These are phyloP conservation scores for Aplidium turbinatum DNA, from an alignment of 23 tunicate species.

Conservation along the genomic window DNA sequence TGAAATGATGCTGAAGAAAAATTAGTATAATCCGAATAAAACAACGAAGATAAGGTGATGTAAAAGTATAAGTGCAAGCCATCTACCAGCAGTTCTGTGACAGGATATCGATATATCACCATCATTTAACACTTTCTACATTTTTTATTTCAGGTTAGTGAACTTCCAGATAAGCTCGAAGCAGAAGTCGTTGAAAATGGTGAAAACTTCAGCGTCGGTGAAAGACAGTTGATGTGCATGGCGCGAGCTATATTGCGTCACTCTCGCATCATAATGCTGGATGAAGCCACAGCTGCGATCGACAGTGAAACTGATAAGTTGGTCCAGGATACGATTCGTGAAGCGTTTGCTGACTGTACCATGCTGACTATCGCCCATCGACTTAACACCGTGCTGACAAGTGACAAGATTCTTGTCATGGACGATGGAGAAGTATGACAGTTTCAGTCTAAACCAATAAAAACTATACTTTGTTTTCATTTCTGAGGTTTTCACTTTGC, in stretches of 20 bases:
- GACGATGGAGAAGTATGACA: constrained; percentile 80
- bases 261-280: constrained; percentile 89
- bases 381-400: constrained; percentile 86
- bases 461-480: too few relatives aligned
- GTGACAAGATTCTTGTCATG: constrained; percentile 93
- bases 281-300: constrained; percentile 97
- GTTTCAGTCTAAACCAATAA: too few relatives aligned
- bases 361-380: constrained; percentile 98
- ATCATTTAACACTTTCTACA: too few relatives aligned
- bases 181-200: constrained; percentile 94
- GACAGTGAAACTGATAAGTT: constrained; percentile 94
- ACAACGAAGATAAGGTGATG: too few relatives aligned
- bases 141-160: constrained; percentile 50
- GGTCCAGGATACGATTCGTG: constrained; percentile 94
- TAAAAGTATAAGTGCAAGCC: too few relatives aligned
- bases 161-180: constrained; percentile 81
- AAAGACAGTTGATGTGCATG: constrained; percentile 92
- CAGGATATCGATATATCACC: too few relatives aligned
- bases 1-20: too few relatives aligned
- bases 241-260: constrained; percentile 93
- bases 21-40: too few relatives aligned
- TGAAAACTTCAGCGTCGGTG: constrained; percentile 96
- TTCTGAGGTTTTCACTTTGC: constrained; percentile 2
- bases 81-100: too few relatives aligned
- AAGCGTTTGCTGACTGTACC: constrained; percentile 92